Conservation (phyloP, 2,797 vertebrate species). For the Poecilia picta region DNA sequence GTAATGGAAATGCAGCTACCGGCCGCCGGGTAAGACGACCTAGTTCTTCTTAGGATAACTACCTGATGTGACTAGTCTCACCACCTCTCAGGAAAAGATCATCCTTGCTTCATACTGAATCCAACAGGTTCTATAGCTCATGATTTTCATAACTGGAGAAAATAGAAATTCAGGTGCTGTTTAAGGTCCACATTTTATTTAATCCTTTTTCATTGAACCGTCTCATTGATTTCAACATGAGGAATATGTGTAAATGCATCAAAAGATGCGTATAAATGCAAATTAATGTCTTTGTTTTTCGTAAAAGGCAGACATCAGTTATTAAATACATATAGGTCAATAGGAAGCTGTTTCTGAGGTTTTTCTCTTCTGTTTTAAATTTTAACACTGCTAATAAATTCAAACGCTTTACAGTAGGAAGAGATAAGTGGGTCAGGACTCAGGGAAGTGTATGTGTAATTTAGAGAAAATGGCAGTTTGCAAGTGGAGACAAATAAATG, state of each 20-base stretch:
- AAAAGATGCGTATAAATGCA: conserved; percentile 8
- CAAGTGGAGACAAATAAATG: neutral
- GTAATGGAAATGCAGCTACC: too few relatives aligned
- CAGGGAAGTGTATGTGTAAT: conserved; percentile 2
- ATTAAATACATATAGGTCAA: conserved; percentile 11
- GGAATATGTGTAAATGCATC: conserved; percentile 20
- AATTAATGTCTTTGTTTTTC: conserved; percentile 18
- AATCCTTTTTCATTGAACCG: conserved; percentile 48
- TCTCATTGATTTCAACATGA: conserved; percentile 20
- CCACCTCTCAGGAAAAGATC: neutral
- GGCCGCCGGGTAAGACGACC: too few relatives aligned
- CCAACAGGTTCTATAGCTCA: conserved; percentile 46
- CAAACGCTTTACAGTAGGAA: neutral
- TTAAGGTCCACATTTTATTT: conserved; percentile 45
- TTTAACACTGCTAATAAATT: neutral
- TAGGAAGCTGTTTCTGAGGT: neutral
- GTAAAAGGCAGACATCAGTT: conserved; percentile 11
- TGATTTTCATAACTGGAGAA: conserved; percentile 51
- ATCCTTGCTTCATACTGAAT: conserved; percentile 25
- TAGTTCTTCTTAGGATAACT: neutral
- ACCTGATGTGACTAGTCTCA: neutral
- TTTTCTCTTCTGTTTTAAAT: neutral
- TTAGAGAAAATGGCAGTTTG: neutral
- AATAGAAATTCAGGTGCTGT: conserved; percentile 53
- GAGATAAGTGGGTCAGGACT: neutral